Percentiles rank a stretch among this genome's conserved stretches.
phyloP scores from a whole-genome alignment of 2,888 invertebrate genomes.

The Lamproptera curius region DNA sequence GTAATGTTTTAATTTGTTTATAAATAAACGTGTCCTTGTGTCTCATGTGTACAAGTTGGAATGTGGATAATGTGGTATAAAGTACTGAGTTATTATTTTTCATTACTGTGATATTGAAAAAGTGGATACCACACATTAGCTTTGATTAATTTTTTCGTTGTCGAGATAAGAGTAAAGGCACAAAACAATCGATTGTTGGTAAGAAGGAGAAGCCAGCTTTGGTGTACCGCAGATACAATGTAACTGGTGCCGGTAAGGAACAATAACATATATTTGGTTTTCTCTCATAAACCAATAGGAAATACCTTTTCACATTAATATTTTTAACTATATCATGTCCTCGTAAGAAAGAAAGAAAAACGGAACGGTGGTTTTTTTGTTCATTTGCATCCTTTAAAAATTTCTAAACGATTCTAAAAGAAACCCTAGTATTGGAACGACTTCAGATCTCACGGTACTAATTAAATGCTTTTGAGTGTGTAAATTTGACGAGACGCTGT shows the following conservation, averaged over 20 bases:
- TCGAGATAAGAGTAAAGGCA: constrained; percentile 59
- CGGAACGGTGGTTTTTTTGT: constrained; percentile 66
- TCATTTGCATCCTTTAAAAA: constrained; percentile 72
- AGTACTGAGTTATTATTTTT: constrained; percentile 55
- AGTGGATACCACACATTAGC: constrained; percentile 52
- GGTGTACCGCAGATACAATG: constrained; percentile 59
- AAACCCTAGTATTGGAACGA: constrained; percentile 63
- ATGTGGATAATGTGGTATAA: constrained; percentile 41
- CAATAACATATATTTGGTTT: constrained; percentile 54
- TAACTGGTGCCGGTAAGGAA: constrained; percentile 64
- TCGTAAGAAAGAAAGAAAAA: too few species aligned
- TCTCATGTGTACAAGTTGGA: constrained; percentile 43
- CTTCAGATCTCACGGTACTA: constrained; percentile 75
- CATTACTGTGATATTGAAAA: constrained; percentile 68
- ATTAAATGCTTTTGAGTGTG: constrained; percentile 62
- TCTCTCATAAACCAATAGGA: constrained; percentile 68
- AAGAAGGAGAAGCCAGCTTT: constrained; percentile 73
- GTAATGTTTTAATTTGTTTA: constrained; percentile 1
- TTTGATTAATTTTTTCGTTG: constrained; percentile 44
- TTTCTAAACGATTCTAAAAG: constrained; percentile 47
- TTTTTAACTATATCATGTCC: constrained; percentile 78
- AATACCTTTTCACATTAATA: constrained; percentile 78
- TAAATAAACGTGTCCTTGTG: constrained; percentile 31
- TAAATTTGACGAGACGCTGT: constrained; percentile 38
- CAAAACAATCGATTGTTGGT: constrained; percentile 49